Base-by-base conservation (phyloP, 2,113 vertebrate species). In the Onychostruthus taczanowskii region DNA sequence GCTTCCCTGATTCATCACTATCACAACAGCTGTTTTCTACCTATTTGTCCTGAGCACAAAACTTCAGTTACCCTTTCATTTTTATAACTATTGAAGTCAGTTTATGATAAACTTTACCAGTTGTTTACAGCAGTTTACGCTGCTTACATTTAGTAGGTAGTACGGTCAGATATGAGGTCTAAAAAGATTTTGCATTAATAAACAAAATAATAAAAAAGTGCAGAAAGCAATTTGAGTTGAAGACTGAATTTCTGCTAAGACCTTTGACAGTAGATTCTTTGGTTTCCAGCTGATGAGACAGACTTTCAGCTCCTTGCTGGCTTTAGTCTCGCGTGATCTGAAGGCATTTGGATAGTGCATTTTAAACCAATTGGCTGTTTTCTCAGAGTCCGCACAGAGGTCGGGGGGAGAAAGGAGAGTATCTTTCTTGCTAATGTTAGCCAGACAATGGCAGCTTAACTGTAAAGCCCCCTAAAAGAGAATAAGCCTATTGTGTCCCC, bases 391-490 rank as follows among this genome's bases (percentile, higher is more conserved):
- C 93, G 77, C 79, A 90, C 13, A 94, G 93, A 89, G 83, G 94
- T 95, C 31, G 41, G 68, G 41, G 41, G 41, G 77, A 89, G 83
- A 91, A 90, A 91, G n/a, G 50, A 91, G 94, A 96, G 43, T 93
- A 94, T 95, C 94, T 93, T 94, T 96, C 92, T 84, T 69, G 91
- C 96, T 84, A 89, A 89, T 94, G 94, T 87, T 95, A 95, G 95
- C 90, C 92, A 93, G 94, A 94, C 89, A 97, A 96, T 72, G 35
- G 84, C 75, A 97, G 95, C 59, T 81, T 95, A 96, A 96, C 82
- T 96, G 87, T 96, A 96, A 97, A 97, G 96, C 92, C 88, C 84
- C 96, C 92, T 89, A 85, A 87, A 94, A 93, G 93, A 97, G 92
- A 96, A 96, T 94, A 89, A 95, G 68, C 70, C 95, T 53, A 87